phyloP scores from a whole-genome alignment of 1,140 invertebrate species.

The Cyphomyrmex costatus region DNA sequence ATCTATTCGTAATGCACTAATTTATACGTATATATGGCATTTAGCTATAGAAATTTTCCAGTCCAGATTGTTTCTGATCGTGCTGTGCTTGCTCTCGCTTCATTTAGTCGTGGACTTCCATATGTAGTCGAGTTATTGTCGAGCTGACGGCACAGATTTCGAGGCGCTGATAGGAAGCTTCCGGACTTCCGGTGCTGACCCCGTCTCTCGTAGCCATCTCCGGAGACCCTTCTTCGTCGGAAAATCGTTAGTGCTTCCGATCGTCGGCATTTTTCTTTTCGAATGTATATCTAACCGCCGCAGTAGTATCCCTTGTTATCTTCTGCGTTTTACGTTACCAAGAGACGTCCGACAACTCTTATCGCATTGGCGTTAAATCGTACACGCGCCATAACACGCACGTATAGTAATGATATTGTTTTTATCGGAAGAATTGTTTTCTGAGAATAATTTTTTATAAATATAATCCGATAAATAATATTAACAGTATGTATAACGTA shows the following conservation, averaged over 20 bases:
- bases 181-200: constrained; percentile 82
- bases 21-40: neutral
- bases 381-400: neutral
- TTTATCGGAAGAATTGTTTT: neutral
- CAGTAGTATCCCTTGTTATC: constrained; percentile 15
- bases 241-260: constrained; percentile 77
- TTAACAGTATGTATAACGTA: no score
- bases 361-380: constrained; percentile 12
- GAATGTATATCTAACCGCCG: constrained; percentile 66
- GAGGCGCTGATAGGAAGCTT: constrained; percentile 81
- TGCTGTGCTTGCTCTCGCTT: constrained; percentile 35
- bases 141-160: constrained; percentile 84
- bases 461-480: no score
- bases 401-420: neutral
- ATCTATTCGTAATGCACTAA: constrained; percentile 17
- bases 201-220: constrained; percentile 67
- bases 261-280: constrained; percentile 70
- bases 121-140: constrained; percentile 46
- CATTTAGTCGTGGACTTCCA: constrained; percentile 35
- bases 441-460: neutral
- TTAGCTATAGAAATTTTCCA: constrained; percentile 16
- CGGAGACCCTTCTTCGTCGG: constrained; percentile 53
- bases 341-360: neutral
- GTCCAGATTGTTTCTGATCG: neutral
- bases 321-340: constrained; percentile 8